Conservation (phyloP, 2,113 vertebrate species). For the Sialia sialis region DNA sequence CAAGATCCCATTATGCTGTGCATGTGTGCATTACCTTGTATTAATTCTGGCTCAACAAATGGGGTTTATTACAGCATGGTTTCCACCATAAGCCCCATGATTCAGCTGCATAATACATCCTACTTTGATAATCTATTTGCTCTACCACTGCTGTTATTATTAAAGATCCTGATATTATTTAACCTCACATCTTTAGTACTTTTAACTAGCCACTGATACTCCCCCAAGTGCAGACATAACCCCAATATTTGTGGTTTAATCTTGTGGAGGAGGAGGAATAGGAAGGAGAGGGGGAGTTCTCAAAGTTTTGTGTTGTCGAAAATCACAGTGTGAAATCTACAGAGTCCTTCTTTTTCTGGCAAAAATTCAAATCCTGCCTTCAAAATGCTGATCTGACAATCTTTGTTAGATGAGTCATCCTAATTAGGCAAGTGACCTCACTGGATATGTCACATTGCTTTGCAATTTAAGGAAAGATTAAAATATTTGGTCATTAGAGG, state of each 20-base stretch:
- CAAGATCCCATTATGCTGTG: conserved; percentile 1
- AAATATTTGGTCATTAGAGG: not conserved
- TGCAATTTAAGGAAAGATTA: not conserved
- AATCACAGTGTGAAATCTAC: not conserved
- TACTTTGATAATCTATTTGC: not conserved
- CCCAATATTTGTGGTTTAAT: not conserved
- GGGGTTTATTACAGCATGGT: not conserved
- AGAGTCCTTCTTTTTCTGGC: not conserved
- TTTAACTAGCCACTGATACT: not conserved
- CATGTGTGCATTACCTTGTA: not conserved
- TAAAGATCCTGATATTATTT: not conserved
- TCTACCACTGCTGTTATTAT: not conserved
- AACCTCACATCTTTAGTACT: not conserved
- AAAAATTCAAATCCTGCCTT: not conserved
- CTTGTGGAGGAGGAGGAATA: not conserved
- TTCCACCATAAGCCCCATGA: not conserved
- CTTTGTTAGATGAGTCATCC: not conserved
- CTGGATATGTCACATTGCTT: not conserved
- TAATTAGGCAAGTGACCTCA: conserved; percentile 9
- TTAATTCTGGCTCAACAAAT: conserved; percentile 30
- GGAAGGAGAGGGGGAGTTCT: not conserved
- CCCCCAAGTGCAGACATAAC: not conserved
- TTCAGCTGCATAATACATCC: not conserved
- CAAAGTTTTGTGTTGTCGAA: not conserved
- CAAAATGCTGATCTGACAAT: not conserved